Conservation (phyloP, 2,113 vertebrate species). For the Ancistrus triradiatus region DNA sequence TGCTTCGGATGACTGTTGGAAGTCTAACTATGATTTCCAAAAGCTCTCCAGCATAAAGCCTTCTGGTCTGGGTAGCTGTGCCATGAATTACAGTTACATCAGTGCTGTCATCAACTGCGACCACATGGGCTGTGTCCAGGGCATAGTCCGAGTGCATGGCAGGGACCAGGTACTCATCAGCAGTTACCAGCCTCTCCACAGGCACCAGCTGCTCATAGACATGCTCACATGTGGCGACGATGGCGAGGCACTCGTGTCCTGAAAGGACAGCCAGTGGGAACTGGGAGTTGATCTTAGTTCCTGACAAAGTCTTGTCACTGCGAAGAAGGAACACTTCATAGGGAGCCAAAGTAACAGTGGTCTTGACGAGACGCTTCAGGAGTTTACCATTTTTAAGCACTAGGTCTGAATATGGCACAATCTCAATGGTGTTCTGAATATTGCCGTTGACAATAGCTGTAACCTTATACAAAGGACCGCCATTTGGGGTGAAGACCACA, state of each 20-base stretch:
- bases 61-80: background rate
- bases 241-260: slow-evolving; percentile 40
- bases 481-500: slow-evolving; percentile 43
- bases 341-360: slow-evolving; percentile 26
- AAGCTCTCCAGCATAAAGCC: slow-evolving; percentile 34
- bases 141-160: slow-evolving; percentile 9
- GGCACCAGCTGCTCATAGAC: slow-evolving; percentile 51
- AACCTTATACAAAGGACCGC: background rate
- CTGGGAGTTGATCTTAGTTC: slow-evolving; percentile 37
- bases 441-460: slow-evolving; percentile 48
- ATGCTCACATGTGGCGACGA: slow-evolving; percentile 37
- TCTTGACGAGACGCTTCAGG: background rate
- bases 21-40: background rate
- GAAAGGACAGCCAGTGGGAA: slow-evolving; percentile 45
- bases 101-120: slow-evolving; percentile 49
- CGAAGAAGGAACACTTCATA: slow-evolving; percentile 43
- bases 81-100: slow-evolving; percentile 22
- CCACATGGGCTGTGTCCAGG: slow-evolving; percentile 36
- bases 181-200: slow-evolving; percentile 32
- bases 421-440: slow-evolving; percentile 37
- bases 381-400: background rate
- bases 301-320: slow-evolving; percentile 30
- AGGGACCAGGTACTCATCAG: slow-evolving; percentile 46
- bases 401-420: slow-evolving; percentile 16
- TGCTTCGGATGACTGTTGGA: slow-evolving; percentile 35